A percentile compares a stretch with the other conserved stretches of the same genome.
Evolutionary conservation across 92 coral and sea anemone genomes (phyloP).

Genomic region (Isaurus tuberculatus): DNA sequence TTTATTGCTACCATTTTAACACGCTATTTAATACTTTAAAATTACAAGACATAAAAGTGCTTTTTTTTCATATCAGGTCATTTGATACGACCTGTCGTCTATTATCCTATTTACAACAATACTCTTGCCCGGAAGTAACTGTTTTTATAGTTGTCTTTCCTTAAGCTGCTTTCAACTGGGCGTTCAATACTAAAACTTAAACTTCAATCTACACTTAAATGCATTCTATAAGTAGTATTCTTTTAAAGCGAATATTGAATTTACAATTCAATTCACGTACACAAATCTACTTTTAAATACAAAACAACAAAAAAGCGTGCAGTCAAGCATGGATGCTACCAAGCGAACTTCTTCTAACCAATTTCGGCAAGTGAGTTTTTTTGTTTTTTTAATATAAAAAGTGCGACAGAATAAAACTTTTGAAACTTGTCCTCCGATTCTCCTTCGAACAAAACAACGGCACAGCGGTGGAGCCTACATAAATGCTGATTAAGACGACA

Average conservation of each 20-base stretch:
- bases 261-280: neutral
- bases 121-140: neutral
- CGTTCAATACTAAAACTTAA: neutral
- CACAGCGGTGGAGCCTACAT: too few relatives aligned
- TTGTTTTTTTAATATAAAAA: neutral
- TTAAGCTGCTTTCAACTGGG: neutral
- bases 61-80: neutral
- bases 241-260: neutral
- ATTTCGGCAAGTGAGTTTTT: neutral
- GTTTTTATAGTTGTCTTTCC: neutral
- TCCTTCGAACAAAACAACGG: neutral
- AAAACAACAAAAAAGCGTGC: neutral
- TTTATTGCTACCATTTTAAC: neutral
- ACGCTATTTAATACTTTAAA: neutral
- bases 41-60: neutral
- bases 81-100: neutral
- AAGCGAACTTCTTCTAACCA: neutral
- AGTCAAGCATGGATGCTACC: neutral
- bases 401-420: neutral
- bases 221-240: neutral
- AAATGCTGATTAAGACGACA: neutral
- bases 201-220: neutral
- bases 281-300: neutral
- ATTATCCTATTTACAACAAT: neutral
- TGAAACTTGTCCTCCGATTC: neutral